phyloP scores from a whole-genome alignment of 2,797 vertebrate genomes.

The Yasuhikotakia modesta region DNA sequence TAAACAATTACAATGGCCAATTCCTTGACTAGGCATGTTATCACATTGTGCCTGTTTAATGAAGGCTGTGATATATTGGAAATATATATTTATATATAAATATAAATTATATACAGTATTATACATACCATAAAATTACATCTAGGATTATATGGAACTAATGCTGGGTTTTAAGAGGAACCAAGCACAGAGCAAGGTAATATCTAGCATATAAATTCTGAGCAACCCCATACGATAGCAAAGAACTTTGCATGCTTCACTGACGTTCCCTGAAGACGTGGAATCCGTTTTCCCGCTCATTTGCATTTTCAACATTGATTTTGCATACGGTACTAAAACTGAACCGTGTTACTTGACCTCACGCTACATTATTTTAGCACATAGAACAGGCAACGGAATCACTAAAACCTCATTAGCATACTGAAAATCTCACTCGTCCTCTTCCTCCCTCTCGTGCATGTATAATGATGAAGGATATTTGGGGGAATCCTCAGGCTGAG shows the following conservation, averaged over 20 bases:
- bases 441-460: slow-evolving; percentile 16
- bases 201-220: neutral
- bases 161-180: neutral
- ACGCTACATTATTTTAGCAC: slow-evolving; percentile 7
- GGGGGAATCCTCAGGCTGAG: slow-evolving; percentile 29
- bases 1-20: too few relatives aligned
- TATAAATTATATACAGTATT: too few relatives aligned
- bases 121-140: too few relatives aligned
- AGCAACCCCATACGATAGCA: neutral
- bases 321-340: neutral
- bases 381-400: neutral
- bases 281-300: neutral
- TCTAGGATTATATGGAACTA: too few relatives aligned
- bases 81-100: too few relatives aligned
- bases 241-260: neutral
- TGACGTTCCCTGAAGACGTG: neutral
- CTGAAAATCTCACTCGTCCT: neutral
- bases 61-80: too few relatives aligned
- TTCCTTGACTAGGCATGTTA: too few relatives aligned
- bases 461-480: slow-evolving; percentile 28
- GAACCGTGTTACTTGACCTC: neutral
- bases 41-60: too few relatives aligned
- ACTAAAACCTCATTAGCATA: slow-evolving; percentile 32
- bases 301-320: slow-evolving; percentile 12
- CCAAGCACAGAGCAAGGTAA: neutral